These are phyloP conservation scores for Cerastis leucographa DNA, from an alignment of 2,888 invertebrate species.

Conservation along the genomic window DNA sequence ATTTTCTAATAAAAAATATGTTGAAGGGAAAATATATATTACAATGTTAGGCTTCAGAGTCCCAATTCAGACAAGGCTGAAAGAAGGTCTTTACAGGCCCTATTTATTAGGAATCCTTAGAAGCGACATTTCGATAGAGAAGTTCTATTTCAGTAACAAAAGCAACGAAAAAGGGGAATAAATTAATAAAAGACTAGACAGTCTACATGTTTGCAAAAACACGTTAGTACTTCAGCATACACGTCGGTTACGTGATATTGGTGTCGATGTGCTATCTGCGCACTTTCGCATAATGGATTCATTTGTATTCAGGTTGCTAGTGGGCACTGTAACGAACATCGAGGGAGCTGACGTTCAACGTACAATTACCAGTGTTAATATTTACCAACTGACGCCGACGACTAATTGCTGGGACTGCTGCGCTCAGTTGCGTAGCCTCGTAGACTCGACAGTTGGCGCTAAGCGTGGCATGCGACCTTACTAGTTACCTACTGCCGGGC, in stretches of 20 bases:
- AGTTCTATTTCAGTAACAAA: conserved; percentile 34
- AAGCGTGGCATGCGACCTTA: conserved; percentile 49
- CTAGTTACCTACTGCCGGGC: conserved; percentile 32
- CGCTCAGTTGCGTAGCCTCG: conserved; percentile 70
- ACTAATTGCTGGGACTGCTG: conserved; percentile 85
- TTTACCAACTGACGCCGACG: conserved; percentile 88
- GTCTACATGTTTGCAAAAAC: conserved; percentile 68
- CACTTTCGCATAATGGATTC: conserved; percentile 88
- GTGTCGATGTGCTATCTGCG: conserved; percentile 84
- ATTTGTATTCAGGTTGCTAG: conserved; percentile 89
- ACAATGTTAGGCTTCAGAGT: conserved; percentile 4
- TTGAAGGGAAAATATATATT: not conserved
- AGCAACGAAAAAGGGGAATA: not conserved
- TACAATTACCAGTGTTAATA: conserved; percentile 90
- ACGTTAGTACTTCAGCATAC: conserved; percentile 78
- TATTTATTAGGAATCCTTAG: conserved; percentile 14
- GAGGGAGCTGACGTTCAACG: conserved; percentile 86
- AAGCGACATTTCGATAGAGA: not conserved
- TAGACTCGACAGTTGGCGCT: conserved; percentile 48
- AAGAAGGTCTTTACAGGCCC: not conserved
- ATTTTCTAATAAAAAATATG: not conserved
- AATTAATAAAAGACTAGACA: conserved; percentile 36
- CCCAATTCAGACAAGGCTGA: not conserved
- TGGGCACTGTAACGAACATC: conserved; percentile 89
- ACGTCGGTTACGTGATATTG: conserved; percentile 80